These are phyloP conservation scores for Iguana delicatissima DNA, from an alignment of 2,797 vertebrate genomes.

Conservation along the genomic window DNA sequence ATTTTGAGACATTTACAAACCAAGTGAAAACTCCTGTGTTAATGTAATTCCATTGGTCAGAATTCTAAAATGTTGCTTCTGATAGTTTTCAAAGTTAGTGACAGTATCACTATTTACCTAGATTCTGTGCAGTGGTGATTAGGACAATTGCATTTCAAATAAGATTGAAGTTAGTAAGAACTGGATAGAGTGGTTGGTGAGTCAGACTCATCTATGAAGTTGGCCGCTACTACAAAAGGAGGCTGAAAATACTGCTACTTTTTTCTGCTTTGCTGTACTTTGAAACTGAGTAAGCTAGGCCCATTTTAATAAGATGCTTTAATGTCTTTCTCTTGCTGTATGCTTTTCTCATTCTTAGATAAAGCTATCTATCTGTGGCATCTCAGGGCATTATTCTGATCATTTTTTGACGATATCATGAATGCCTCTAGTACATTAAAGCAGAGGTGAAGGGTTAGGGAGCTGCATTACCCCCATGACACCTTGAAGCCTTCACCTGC, in stretches of 20 bases:
- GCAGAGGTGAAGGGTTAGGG: too few relatives aligned
- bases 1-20: background rate
- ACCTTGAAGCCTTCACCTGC: too few relatives aligned
- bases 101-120: background rate
- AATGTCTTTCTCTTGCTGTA: background rate
- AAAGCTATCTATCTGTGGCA: background rate
- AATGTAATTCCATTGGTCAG: background rate
- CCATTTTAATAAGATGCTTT: background rate
- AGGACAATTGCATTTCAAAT: background rate
- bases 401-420: background rate
- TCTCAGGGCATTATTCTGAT: background rate
- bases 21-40: background rate
- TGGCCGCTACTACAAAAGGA: background rate
- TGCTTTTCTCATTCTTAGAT: background rate
- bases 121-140: background rate
- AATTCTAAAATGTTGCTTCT: background rate
- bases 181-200: background rate
- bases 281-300: background rate
- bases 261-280: background rate
- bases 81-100: background rate
- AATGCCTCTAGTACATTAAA: background rate
- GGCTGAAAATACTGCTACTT: background rate
- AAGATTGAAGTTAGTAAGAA: background rate
- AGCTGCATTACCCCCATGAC: too few relatives aligned
- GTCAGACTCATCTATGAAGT: background rate